Percentiles rank a stretch among this genome's conserved stretches.
These are phyloP conservation scores for Oreochromis aureus DNA, from an alignment of 2,113 vertebrate species.

Conservation along the genomic window DNA sequence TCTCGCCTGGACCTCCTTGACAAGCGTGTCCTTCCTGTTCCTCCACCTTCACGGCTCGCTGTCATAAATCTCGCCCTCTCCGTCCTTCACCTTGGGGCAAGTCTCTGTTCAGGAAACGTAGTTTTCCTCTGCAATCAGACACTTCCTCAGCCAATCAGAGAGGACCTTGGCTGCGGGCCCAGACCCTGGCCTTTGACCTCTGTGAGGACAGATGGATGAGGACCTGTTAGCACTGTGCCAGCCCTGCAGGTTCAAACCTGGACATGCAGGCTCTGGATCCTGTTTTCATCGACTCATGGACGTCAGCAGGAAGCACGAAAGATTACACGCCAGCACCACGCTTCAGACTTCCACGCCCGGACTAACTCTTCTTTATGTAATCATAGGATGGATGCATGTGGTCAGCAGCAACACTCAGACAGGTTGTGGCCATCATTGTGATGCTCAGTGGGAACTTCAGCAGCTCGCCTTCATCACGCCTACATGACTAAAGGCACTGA, in stretches of 20 bases:
- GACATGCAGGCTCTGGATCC: neutral
- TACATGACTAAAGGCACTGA: rapidly evolving
- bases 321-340: neutral
- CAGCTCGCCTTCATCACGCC: neutral
- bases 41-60: neutral
- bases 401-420: neutral
- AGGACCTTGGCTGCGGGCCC: neutral
- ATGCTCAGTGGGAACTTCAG: neutral
- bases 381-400: neutral
- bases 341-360: neutral
- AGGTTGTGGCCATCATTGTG: neutral
- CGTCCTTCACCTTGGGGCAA: neutral
- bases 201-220: neutral
- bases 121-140: constrained; percentile 8
- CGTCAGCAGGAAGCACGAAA: neutral
- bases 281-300: neutral
- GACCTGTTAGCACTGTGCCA: neutral
- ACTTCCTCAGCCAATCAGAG: neutral
- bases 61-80: neutral
- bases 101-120: neutral
- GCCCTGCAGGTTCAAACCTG: neutral
- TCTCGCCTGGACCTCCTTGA: neutral
- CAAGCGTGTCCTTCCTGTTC: neutral
- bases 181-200: neutral
- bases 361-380: neutral